Percentiles rank a stretch among this genome's conserved stretches.
Evolutionary conservation across 37 sponge, comb jelly and placozoan genomes (phyloP).

Genomic region (Agelas oroides): DNA sequence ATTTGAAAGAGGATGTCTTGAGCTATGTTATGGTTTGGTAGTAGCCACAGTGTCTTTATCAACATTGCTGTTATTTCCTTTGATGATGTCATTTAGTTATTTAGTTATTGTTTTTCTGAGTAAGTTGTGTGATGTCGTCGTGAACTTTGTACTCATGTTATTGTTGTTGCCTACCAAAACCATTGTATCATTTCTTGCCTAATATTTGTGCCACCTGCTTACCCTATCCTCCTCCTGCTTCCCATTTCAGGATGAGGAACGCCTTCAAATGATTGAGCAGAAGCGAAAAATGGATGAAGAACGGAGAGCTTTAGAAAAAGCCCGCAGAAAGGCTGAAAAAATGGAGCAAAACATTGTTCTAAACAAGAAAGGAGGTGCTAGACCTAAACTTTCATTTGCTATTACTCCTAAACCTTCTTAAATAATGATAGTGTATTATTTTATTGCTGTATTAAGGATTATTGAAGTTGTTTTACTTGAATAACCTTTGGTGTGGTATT

Average conservation of each 20-base stretch:
- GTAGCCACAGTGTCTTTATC: too few species aligned
- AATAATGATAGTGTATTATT: background rate
- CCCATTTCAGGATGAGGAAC: slow-evolving; percentile 82
- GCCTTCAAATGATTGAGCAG: slow-evolving; percentile 81
- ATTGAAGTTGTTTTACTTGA: background rate
- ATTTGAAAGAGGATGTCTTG: too few species aligned
- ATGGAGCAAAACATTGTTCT: slow-evolving; percentile 76
- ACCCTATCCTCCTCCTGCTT: background rate
- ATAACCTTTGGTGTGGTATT: background rate
- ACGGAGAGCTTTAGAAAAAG: slow-evolving; percentile 67
- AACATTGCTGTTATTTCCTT: too few species aligned
- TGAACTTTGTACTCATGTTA: too few species aligned
- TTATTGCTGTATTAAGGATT: background rate
- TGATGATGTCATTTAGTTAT: too few species aligned
- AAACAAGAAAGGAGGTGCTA: slow-evolving; percentile 73
- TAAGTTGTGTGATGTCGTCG: too few species aligned
- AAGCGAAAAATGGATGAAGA: slow-evolving; percentile 85
- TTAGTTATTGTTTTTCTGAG: too few species aligned
- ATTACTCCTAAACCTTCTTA: slow-evolving; percentile 45
- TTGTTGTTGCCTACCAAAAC: too few species aligned
- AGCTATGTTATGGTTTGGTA: too few species aligned
- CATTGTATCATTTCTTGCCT: too few species aligned
- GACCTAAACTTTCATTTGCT: slow-evolving; percentile 82
- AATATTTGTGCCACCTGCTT: background rate
- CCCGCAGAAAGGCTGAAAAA: slow-evolving; percentile 60